Evolutionary conservation across 2,797 vertebrate species (phyloP).

Genomic region (Kryptolebias ocellatus): DNA sequence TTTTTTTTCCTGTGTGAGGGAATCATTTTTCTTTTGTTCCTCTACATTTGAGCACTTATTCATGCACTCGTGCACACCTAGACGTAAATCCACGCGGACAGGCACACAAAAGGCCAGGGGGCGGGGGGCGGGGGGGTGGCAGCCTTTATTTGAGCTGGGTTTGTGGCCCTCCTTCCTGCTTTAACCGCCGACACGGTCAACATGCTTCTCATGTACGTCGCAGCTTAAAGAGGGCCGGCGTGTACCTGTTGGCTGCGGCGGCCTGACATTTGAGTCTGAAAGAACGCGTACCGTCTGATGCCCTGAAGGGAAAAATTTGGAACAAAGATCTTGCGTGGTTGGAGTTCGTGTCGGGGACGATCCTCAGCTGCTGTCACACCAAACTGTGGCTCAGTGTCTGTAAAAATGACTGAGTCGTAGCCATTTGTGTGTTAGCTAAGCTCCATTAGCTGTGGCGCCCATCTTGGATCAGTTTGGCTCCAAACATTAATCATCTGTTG

Average conservation of each 20-base stretch:
- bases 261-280: conserved; percentile 1
- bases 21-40: conserved; percentile 60
- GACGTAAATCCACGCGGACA: conserved; percentile 42
- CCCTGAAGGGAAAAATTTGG: background rate
- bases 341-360: too few species aligned
- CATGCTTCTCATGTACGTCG: conserved; percentile 28
- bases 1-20: conserved; percentile 22
- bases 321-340: background rate
- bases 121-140: conserved; percentile 41
- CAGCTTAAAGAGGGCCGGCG: conserved; percentile 22
- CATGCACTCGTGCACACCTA: conserved; percentile 57
- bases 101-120: conserved; percentile 49
- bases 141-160: conserved; percentile 13
- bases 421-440: too few species aligned
- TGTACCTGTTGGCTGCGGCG: conserved; percentile 20
- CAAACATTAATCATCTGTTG: too few species aligned
- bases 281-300: too few species aligned
- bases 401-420: too few species aligned
- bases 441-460: too few species aligned
- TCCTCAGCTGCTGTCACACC: too few species aligned
- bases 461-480: too few species aligned
- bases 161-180: conserved; percentile 39
- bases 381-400: too few species aligned
- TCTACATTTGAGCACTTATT: conserved; percentile 34
- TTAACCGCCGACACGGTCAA: conserved; percentile 22